Base-by-base conservation (phyloP, 2,113 vertebrate species). In the Rhea americana region DNA sequence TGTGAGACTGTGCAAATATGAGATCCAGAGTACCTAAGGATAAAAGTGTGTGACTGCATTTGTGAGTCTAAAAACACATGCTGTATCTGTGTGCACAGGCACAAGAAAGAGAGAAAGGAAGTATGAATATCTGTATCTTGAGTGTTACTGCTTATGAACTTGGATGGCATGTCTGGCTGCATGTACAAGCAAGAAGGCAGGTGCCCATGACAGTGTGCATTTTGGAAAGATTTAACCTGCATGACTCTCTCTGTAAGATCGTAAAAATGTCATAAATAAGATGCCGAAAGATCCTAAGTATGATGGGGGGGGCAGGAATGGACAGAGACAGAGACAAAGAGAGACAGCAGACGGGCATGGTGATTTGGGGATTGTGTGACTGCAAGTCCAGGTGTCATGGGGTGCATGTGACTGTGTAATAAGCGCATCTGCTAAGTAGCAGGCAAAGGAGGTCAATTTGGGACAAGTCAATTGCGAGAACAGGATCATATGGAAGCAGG, bases 161-260 rank as follows among this genome's bases (percentile, higher is more conserved):
- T 43, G 50, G 22, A 25, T 0, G 37, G 9, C 45, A 50, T 19
- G 5, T 50, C 26, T n/a, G 41, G 35, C 21, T 91, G 35, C n/a
- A 48, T 1, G 8, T 24, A 24, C 8, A 15, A 47, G n/a, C 28
- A 66, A 58, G 16, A 18, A n/a, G 41, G 32, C 26, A 6, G 1
- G 13, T n/a, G n/a, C 48, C 14, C 83, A 63, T 43, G 26, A 13
- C 24, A 47, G 62, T 39, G 58, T 81, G 80, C 7, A 12, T 8
- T 18, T 1, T 68, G 68, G 59, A 16, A 20, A 28, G 53, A 51
- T 45, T 53, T 32, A 63, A 76, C 53, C 24, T 1, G 0, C 18
- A 1, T 2, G 21, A 37, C 41, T 63, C 59, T 50, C 12, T 32
- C 17, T 8, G 7, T 30, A 39, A 74, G 37, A 28, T 1, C 0